Evolutionary conservation across 2,113 vertebrate species (phyloP).

Genomic region (Chiloscyllium plagiosum): DNA sequence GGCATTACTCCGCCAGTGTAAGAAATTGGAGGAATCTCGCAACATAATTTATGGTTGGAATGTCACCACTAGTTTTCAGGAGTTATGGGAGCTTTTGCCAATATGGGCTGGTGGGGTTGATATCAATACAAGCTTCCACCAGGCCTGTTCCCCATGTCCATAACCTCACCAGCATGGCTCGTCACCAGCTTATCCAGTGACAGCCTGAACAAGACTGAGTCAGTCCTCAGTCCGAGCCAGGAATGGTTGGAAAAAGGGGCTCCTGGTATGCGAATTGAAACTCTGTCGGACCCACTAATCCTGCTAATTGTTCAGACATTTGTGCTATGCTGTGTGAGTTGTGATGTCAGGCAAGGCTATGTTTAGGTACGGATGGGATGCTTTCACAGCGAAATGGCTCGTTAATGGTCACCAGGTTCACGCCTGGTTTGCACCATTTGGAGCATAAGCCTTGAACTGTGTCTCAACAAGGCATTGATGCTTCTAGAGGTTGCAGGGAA

Average conservation of each 20-base stretch:
- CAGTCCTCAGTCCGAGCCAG: not conserved
- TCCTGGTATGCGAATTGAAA: not conserved
- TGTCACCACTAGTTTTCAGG: not conserved
- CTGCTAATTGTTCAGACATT: not conserved
- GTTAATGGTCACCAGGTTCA: not conserved
- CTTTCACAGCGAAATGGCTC: not conserved
- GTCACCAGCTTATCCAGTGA: not conserved
- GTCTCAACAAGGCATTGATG: not conserved
- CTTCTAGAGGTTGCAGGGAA: not conserved
- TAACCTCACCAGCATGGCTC: too few relatives aligned
- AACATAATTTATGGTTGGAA: not conserved
- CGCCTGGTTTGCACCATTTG: not conserved
- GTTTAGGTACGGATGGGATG: not conserved
- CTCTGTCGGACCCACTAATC: not conserved
- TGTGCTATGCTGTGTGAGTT: not conserved
- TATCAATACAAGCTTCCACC: not conserved
- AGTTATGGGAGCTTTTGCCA: not conserved
- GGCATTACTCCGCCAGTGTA: not conserved
- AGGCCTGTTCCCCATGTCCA: not conserved
- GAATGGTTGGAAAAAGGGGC: not conserved
- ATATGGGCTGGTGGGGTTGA: not conserved
- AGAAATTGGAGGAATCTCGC: not conserved
- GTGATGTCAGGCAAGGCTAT: not conserved
- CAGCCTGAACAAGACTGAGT: not conserved
- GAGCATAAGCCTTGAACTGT: not conserved